Evolutionary conservation across 2,888 invertebrate genomes (phyloP).

Genomic region (Drosophila tripunctata): DNA sequence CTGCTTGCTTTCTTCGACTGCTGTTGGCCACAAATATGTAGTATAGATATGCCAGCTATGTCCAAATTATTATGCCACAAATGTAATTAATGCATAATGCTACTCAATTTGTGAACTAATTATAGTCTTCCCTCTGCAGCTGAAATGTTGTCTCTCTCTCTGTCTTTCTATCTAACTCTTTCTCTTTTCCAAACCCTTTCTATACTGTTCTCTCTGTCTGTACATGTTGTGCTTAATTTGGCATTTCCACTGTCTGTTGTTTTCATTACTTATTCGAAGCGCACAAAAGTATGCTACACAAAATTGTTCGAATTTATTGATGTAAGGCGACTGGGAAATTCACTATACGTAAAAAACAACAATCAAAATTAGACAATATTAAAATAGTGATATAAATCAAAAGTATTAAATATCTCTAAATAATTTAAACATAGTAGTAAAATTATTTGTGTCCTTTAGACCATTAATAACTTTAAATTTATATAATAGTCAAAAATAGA

Average conservation of each 20-base stretch:
- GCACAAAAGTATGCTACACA: conserved; percentile 33
- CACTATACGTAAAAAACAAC: not conserved
- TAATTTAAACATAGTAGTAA: no score
- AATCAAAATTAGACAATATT: not conserved
- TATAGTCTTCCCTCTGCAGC: conserved; percentile 16
- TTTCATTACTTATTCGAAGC: conserved; percentile 31
- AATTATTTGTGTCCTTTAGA: no score
- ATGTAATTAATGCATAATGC: conserved; percentile 74
- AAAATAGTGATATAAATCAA: not conserved
- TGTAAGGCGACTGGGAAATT: not conserved
- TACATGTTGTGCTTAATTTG: conserved; percentile 26
- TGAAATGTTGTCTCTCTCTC: not conserved
- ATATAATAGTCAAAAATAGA: no score
- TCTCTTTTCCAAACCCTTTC: not conserved
- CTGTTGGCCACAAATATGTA: conserved; percentile 25
- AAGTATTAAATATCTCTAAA: no score
- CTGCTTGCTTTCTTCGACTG: conserved; percentile 38
- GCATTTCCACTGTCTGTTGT: conserved; percentile 26
- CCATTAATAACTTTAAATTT: no score
- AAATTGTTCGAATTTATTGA: not conserved
- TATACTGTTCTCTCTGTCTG: not conserved
- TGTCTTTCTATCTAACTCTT: not conserved
- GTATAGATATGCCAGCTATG: conserved; percentile 20
- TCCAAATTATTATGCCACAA: conserved; percentile 60
- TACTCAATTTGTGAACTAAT: conserved; percentile 66